A percentile compares a stretch with the other conserved stretches of the same genome.
Conservation (phyloP, 2,888 invertebrate genomes). For the Taenaris catops region DNA sequence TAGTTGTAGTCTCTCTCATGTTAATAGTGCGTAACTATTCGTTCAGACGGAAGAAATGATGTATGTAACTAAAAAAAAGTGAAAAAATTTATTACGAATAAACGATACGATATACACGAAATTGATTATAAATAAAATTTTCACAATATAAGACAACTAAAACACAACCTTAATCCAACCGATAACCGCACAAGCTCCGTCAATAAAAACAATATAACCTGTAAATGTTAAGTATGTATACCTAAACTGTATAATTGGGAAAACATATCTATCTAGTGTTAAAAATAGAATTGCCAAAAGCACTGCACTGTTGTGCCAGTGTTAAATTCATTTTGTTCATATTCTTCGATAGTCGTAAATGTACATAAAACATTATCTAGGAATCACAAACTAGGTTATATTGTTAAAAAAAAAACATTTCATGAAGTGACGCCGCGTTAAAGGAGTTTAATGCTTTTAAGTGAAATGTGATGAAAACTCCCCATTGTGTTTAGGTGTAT, state of each 20-base stretch:
- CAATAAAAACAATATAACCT: slow-evolving; percentile 18
- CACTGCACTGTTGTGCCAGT: slow-evolving; percentile 4
- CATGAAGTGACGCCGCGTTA: slow-evolving; percentile 29
- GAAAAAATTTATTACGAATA: background rate
- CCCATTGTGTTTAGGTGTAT: slow-evolving; percentile 19
- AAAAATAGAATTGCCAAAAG: slow-evolving; percentile 5
- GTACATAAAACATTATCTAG: slow-evolving; percentile 12
- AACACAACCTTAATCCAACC: slow-evolving; percentile 16
- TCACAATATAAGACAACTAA: too few species aligned
- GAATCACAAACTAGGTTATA: slow-evolving; percentile 14
- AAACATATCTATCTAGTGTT: slow-evolving; percentile 18
- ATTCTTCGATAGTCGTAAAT: background rate
- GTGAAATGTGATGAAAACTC: slow-evolving; percentile 30
- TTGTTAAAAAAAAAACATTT: slow-evolving; percentile 28
- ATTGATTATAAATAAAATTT: too few species aligned
- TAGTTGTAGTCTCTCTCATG: slow-evolving; percentile 22
- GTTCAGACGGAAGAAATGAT: background rate
- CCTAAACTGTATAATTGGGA: slow-evolving; percentile 23
- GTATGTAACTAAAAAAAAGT: slow-evolving; percentile 2
- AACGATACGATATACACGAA: too few species aligned
- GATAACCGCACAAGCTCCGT: slow-evolving; percentile 10
- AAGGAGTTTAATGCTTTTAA: slow-evolving; percentile 34
- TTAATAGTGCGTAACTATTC: slow-evolving; percentile 9
- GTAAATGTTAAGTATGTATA: slow-evolving; percentile 15
- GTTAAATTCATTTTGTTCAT: slow-evolving; percentile 8